Conservation (phyloP, 1,140 invertebrate species). For the Druon quercuslanigerum region DNA sequence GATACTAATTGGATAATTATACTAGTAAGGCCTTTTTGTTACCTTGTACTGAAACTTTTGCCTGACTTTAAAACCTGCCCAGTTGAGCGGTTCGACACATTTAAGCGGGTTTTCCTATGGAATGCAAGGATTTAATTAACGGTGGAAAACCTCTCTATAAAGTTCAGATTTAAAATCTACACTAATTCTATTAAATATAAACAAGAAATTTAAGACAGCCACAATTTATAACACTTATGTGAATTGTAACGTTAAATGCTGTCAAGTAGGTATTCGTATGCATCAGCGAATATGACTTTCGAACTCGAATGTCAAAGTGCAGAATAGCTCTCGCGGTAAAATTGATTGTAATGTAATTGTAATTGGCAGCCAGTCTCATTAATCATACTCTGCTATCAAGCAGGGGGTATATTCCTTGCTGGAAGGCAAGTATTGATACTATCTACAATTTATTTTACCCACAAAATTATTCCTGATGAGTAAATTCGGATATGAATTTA, state of each 20-base stretch:
- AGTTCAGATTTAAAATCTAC: no score
- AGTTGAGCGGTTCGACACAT: not conserved
- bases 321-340: constrained; percentile 42
- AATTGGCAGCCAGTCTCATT: constrained; percentile 52
- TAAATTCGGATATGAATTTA: no score
- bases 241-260: no score
- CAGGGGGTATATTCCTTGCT: constrained; percentile 35
- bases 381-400: constrained; percentile 53
- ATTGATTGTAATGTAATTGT: constrained; percentile 55
- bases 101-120: no score
- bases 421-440: not conserved
- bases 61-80: not conserved
- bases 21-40: constrained; percentile 33
- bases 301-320: constrained; percentile 34
- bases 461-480: no score
- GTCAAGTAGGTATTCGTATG: constrained; percentile 36
- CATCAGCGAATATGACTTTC: constrained; percentile 43
- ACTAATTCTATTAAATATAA: no score
- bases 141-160: no score
- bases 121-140: no score
- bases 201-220: no score
- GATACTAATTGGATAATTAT: not conserved
- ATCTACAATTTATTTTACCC: no score
- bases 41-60: constrained; percentile 40
- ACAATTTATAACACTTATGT: no score